Base-by-base conservation (phyloP, 2,888 invertebrate species). In the Luffia ferchaultella region DNA sequence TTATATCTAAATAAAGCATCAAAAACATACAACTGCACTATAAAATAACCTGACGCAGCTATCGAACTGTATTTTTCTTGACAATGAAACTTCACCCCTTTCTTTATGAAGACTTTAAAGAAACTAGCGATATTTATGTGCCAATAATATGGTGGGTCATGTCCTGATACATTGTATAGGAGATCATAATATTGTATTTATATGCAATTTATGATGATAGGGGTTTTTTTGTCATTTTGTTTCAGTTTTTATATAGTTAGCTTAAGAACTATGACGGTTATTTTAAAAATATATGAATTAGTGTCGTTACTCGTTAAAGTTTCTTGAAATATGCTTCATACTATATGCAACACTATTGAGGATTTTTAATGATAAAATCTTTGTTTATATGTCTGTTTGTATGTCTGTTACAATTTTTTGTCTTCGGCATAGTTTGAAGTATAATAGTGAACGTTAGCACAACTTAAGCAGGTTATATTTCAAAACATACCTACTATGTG, bases 161-260 rank as follows among this genome's bases (percentile, higher is more conserved):
- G 63, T 20, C 16, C 18, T 40, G 18, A 5, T 5, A 16, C 42
- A 62, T 74, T 76, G 68, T 72, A 52, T 51, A 53, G 30, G 30
- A 70, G 70, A 69, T 82, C 83, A 82, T 73, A 82, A 82, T 80
- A 82, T 79, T 80, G 73, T 69, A 75, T 76, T 68, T 67, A 66
- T 50, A 60, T 46, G 54, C 68, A 73, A 82, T 79, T 80, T 82
- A 82, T 80, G 30, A 12, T 63, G 61, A 41, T 43, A 7, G 17
- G n/a, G 18, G 2, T 45, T 45, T 45, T 45, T 45, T 43, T 40
- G 9, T 40, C 7, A 16, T 9, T 43, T 9, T 7, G 40, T 7
- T 12, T 40, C 7, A 12, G 40, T 40, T 7, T 40, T 40, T 9
- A 40, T 9, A 40, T 9, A 9, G 12, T 12, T 40, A 9, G 40